Evolutionary conservation across 2,888 invertebrate genomes (phyloP), one percentile per base, ranked within the genome.

Genomic region (Parnassius orleans): DNA sequence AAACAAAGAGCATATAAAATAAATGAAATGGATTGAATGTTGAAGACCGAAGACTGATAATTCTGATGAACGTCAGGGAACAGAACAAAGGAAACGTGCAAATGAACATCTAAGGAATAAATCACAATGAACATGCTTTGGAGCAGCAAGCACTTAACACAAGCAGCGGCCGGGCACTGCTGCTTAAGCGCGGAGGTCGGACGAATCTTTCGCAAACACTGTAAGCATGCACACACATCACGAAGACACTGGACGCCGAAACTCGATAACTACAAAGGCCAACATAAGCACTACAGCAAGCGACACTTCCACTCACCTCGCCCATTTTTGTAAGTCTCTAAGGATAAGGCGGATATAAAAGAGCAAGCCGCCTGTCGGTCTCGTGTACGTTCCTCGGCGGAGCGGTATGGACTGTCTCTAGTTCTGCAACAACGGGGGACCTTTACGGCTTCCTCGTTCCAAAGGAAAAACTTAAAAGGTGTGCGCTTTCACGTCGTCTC

Each of bases 261-360:
- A 70, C 72, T 73, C 74, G 71, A 67, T 75, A 72, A 75, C 82
- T 84, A 83, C 79, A 82, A 83, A 85, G 77, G 76, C 82, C 48
- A 48, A 81, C 84, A 79, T 79, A 89, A 88, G 82, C 88, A 87
- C 88, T 90, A 90, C 90, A 80, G 80, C 79, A 86, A 87, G 86
- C 76, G 70, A 70, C 89, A 84, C 86, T 78, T 9, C 82, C 87
- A 91, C 91, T 91, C 90, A 91, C 91, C 91, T 91, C 91, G 90
- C 91, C 91, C 91, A 91, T 91, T 90, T 87, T 89, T 86, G 83
- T 83, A 84, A 90, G 88, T 88, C 84, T 89, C 80, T 91, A 88
- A 85, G 79, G 80, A 75, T 86, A 85, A 89, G 89, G 87, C 86
- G 87, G 86, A 84, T 83, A 83, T 83, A 86, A 87, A 85, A 85